A percentile compares a stretch with the other conserved stretches of the same genome.
Evolutionary conservation across 2,797 vertebrate genomes (phyloP).

Genomic region (Erpetoichthys calabaricus): DNA sequence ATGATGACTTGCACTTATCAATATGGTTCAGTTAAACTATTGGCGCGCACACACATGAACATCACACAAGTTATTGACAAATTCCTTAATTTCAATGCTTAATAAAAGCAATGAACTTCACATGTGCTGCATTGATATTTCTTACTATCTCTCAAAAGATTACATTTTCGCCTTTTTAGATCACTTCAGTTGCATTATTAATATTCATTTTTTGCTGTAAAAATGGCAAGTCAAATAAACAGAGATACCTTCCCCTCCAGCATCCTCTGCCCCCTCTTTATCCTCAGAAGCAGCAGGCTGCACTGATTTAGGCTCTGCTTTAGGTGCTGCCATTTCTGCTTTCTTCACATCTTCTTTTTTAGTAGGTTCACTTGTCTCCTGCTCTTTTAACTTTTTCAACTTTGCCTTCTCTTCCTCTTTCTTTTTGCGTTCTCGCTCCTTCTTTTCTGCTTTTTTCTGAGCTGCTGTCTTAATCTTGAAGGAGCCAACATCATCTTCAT

Average conservation of each 20-base stretch:
- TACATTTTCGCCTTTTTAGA: too few relatives aligned
- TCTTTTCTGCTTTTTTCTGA: constrained; percentile 96
- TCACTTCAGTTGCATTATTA: too few relatives aligned
- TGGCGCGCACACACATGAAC: too few relatives aligned
- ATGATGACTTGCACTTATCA: too few relatives aligned
- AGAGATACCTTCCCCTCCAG: constrained; percentile 39
- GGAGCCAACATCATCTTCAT: constrained; percentile 48
- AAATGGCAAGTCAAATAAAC: too few relatives aligned
- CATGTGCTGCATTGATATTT: too few relatives aligned
- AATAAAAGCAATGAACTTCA: too few relatives aligned
- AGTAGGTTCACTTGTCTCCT: constrained; percentile 47
- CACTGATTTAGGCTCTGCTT: constrained; percentile 25
- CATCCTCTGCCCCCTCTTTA: constrained; percentile 37
- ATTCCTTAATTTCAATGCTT: too few relatives aligned
- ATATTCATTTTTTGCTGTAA: too few relatives aligned
- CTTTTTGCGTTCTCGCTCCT: constrained; percentile 79
- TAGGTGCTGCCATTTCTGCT: constrained; percentile 29
- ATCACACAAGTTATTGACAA: too few relatives aligned
- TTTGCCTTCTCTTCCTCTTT: constrained; percentile 71
- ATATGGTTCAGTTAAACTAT: too few relatives aligned
- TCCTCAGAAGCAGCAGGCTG: constrained; percentile 22
- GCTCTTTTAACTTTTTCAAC: constrained; percentile 70
- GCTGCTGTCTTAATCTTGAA: constrained; percentile 90
- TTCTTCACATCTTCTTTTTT: constrained; percentile 49
- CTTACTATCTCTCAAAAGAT: too few relatives aligned